Conservation (phyloP, 2,113 vertebrate species). For the Saccopteryx bilineata region DNA sequence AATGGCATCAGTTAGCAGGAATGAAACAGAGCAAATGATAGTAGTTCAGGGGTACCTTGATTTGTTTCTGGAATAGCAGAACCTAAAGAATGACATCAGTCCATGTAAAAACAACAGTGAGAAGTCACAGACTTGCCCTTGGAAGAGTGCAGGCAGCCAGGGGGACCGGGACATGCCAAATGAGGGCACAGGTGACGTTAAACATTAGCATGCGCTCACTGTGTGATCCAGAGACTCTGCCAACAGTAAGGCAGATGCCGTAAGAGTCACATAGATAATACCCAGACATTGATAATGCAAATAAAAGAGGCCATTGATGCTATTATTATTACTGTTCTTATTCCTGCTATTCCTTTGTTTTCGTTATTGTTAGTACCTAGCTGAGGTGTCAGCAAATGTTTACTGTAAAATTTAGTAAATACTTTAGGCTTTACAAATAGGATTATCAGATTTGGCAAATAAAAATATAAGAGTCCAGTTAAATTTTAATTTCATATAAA, state of each 20-base stretch:
- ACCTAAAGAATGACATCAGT: background rate
- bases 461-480: background rate
- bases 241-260: background rate
- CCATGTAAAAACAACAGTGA: background rate
- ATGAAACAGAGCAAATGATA: constrained; percentile 64
- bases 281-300: background rate
- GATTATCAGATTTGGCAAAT: background rate
- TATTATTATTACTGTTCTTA: background rate
- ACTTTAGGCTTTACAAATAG: background rate
- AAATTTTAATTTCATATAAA: constrained; percentile 46
- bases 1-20: constrained; percentile 81
- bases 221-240: background rate
- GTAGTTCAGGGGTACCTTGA: constrained; percentile 48
- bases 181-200: background rate
- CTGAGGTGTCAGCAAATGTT: background rate
- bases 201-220: background rate
- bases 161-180: background rate
- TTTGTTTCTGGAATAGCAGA: constrained; percentile 65
- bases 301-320: background rate
- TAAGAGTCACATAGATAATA: background rate
- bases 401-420: background rate
- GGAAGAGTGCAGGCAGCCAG: background rate
- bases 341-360: background rate
- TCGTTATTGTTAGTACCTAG: background rate
- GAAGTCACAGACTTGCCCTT: background rate